phyloP scores from a whole-genome alignment of 2,888 invertebrate genomes.

The Metacarcinus magister region DNA sequence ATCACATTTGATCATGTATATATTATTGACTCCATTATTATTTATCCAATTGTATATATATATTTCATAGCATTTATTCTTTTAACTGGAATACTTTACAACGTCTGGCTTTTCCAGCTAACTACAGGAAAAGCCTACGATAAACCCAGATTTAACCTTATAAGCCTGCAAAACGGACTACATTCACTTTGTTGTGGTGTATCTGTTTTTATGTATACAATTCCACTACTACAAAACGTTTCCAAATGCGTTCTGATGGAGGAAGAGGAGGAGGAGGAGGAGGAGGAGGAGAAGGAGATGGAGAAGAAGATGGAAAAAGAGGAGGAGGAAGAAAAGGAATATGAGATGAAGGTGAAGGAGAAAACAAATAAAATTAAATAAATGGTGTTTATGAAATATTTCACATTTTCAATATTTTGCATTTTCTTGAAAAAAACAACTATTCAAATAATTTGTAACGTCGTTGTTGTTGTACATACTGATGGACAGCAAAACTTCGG shows the following conservation, averaged over 20 bases:
- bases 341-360: background rate
- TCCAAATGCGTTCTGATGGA: background rate
- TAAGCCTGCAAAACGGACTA: background rate
- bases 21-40: background rate
- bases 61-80: background rate
- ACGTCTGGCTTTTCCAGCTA: background rate
- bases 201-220: background rate
- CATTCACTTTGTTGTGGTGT: background rate
- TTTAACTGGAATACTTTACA: background rate
- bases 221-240: background rate
- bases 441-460: no score
- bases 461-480: background rate
- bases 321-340: background rate
- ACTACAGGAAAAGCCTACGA: background rate
- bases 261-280: background rate
- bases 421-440: no score
- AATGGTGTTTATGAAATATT: background rate
- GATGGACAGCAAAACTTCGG: background rate
- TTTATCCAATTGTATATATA: background rate
- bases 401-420: background rate
- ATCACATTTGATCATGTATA: background rate
- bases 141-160: background rate
- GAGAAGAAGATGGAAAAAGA: background rate
- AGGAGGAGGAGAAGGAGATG: background rate
- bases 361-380: background rate